Evolutionary conservation across 2,113 vertebrate species (phyloP), one percentile per base, ranked within the genome.

Genomic region (Uria aalge): DNA sequence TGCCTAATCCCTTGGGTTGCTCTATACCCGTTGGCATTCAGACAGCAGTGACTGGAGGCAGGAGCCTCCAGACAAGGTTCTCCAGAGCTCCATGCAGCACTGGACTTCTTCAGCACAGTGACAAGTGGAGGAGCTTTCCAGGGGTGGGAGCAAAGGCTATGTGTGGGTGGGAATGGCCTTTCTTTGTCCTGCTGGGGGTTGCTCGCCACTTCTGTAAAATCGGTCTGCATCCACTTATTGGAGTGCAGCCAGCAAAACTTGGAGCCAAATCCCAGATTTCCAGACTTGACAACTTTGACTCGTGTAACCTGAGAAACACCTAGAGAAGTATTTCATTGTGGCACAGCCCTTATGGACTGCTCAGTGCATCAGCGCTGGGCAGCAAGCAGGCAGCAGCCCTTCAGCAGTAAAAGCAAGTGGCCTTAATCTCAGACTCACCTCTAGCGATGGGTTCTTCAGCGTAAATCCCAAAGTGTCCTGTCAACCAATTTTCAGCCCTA

Each of bases 231-330:
- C 48, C 45, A 56, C 48, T 78, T 57, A 22, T 4, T 60, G 88
- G 67, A 88, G 36, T 17, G 47, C 75, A 80, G 82, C 85, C 92
- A 96, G 85, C 3, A 18, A 87, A 92, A 73, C 71, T 64, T 29
- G 23, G 55, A 93, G 74, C 85, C 78, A 85, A 93, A 92, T 73
- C 81, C 48, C 64, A 81, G 66, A 67, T 47, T 67, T 77, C 69
- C 83, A 95, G 55, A 47, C 74, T 69, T 76, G 69, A 82, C 78
- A 76, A 55, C 79, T 92, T 96, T 85, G 55, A 66, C 66, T 88
- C 48, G 5, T 36, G 73, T 76, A 88, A 93, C 81, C 11, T 85
- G 92, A 94, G 85, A 85, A 90, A 90, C 74, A 68, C 40, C 11
- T 32, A 2, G 8, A 72, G 66, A 78, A 90, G 67, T 30, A 60